A percentile compares a stretch with the other conserved stretches of the same genome.
These are phyloP conservation scores for Tragopan temminckii DNA, from an alignment of 2,797 vertebrate species.

Conservation along the genomic window DNA sequence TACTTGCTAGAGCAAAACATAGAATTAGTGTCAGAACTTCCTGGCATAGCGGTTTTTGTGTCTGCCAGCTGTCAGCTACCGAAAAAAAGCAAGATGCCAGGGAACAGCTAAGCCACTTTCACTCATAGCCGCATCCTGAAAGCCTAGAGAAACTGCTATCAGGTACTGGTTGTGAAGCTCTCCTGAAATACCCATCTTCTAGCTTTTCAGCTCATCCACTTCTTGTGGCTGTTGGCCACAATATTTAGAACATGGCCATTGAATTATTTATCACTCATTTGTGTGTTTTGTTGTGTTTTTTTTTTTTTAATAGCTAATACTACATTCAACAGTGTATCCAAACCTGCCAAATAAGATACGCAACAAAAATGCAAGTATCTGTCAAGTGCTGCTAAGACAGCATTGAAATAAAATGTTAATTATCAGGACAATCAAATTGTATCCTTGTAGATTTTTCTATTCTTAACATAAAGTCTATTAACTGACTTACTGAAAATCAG, in stretches of 20 bases:
- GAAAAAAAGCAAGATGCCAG: neutral
- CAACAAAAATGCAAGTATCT: neutral
- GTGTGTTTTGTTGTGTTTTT: too few species aligned
- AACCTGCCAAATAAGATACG: neutral
- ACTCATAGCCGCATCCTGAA: neutral
- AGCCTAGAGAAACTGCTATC: neutral
- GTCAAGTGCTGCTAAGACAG: neutral
- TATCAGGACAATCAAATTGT: neutral
- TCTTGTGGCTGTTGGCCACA: neutral
- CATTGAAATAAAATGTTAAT: neutral
- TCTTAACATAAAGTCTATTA: neutral
- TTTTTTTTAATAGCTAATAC: neutral
- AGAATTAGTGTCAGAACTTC: neutral
- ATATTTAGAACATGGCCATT: accelerated
- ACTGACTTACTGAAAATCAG: neutral
- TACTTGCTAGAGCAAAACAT: neutral
- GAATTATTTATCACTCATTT: neutral
- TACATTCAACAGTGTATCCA: neutral
- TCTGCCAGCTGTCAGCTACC: neutral
- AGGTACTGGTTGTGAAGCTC: neutral
- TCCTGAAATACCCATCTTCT: accelerated
- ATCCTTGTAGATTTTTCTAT: neutral
- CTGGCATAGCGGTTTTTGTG: neutral
- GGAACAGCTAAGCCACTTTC: neutral
- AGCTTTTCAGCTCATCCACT: accelerated